These are phyloP conservation scores for Geotrypetes seraphini DNA, from an alignment of 2,797 vertebrate species.

Conservation along the genomic window DNA sequence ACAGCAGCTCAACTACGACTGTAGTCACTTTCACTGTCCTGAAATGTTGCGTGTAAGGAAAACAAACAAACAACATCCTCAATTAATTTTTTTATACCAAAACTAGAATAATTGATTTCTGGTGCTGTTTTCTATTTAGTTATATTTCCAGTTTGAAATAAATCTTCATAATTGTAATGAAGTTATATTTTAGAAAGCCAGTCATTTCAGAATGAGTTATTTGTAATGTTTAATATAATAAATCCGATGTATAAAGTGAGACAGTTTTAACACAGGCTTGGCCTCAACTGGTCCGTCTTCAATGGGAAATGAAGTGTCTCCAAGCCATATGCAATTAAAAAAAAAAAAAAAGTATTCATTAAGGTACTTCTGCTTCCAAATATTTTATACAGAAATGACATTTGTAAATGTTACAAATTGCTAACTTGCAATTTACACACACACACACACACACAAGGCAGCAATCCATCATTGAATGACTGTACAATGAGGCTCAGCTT, in stretches of 20 bases:
- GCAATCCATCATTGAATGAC: not conserved
- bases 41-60: constrained; percentile 23
- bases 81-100: constrained; percentile 46
- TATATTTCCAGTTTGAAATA: not conserved
- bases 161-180: not conserved
- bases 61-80: constrained; percentile 34
- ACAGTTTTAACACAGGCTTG: too few relatives aligned
- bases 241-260: too few relatives aligned
- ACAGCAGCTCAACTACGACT: constrained; percentile 10
- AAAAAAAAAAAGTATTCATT: too few relatives aligned
- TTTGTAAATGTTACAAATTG: too few relatives aligned
- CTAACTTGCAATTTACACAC: not conserved
- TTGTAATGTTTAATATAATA: too few relatives aligned
- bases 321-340: too few relatives aligned
- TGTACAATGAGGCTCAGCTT: constrained; percentile 2
- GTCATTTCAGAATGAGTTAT: not conserved
- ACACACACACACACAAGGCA: not conserved
- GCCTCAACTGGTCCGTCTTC: too few relatives aligned
- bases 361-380: too few relatives aligned
- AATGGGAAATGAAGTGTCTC: too few relatives aligned
- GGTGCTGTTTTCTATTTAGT: constrained; percentile 1
- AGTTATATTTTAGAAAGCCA: not conserved
- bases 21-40: constrained; percentile 14
- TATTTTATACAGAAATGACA: too few relatives aligned
- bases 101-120: constrained; percentile 33